Percentiles rank a stretch among this genome's conserved stretches.
These are phyloP conservation scores for Hirtodrosophila histrioides DNA, from an alignment of 2,888 invertebrate species.

Conservation along the genomic window DNA sequence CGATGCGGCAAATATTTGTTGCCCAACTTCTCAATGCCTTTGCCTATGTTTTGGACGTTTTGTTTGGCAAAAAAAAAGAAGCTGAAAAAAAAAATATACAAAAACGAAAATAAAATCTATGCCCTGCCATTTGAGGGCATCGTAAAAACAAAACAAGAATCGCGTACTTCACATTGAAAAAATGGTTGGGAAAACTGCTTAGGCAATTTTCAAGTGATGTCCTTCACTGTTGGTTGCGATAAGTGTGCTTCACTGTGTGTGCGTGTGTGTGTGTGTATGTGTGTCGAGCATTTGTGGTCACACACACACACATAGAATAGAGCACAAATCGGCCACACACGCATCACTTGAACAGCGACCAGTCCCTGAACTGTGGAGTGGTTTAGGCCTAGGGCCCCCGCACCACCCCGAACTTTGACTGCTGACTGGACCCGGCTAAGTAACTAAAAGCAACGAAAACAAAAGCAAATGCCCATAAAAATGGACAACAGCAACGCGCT, in stretches of 20 bases:
- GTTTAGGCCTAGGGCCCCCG: slow-evolving; percentile 12
- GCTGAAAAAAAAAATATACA: slow-evolving; percentile 7
- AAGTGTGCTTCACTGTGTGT: slow-evolving; percentile 55
- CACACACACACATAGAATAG: slow-evolving; percentile 16
- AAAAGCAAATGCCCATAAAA: slow-evolving; percentile 76
- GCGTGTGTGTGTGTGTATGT: slow-evolving; percentile 25
- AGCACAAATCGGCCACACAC: slow-evolving; percentile 26
- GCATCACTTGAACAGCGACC: slow-evolving; percentile 35
- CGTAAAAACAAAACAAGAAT: slow-evolving; percentile 64
- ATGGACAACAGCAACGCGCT: slow-evolving; percentile 79
- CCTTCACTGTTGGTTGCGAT: slow-evolving; percentile 63
- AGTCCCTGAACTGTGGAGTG: slow-evolving; percentile 33
- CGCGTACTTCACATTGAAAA: slow-evolving; percentile 45
- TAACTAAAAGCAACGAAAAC: slow-evolving; percentile 75
- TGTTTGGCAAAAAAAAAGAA: slow-evolving; percentile 41
- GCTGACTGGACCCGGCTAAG: slow-evolving; percentile 33
- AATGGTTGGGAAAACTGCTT: slow-evolving; percentile 65
- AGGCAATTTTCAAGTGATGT: slow-evolving; percentile 81
- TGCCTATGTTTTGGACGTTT: slow-evolving; percentile 48
- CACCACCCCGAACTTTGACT: slow-evolving; percentile 9
- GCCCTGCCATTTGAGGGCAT: slow-evolving; percentile 45
- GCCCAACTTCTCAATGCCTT: slow-evolving; percentile 21
- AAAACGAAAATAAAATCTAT: slow-evolving; percentile 36
- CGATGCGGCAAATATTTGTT: slow-evolving; percentile 45
- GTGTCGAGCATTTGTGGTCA: slow-evolving; percentile 55